Evolutionary conservation across 92 coral and sea anemone species (phyloP), one percentile per base, ranked within the genome.

Genomic region (Meandrina meandrites): DNA sequence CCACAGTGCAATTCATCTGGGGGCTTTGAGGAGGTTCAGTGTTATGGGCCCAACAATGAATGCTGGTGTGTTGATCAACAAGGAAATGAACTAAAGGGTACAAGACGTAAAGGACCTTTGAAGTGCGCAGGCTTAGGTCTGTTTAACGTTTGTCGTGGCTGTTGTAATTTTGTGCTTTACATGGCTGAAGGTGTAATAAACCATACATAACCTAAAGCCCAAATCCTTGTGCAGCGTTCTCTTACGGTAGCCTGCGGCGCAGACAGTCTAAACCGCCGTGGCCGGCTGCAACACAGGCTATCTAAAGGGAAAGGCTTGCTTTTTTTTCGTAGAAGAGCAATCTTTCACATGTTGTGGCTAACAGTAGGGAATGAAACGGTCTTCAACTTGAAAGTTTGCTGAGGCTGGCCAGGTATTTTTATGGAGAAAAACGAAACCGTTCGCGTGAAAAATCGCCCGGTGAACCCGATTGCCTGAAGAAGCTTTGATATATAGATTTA

Each of bases 1-100:
- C 98, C 98, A 40, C 98, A 89, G 75, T 94, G 98, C 91, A 88
- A 81, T 21, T 78, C 66, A 9, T 75, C 92, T 76, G 98, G 98
- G 31, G 79, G 76, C 22, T 94, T 90, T 54, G 93, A 88, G 75
- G 91, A 94, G 22, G 84, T 92, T n/a, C 98, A 94, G 79, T 94
- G 98, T 90, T 87, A 82, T 67, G 92, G 92, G 36, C 57, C 86
- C 54, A 80, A 85, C n/a, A 82, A 85, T 31, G 98, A 81, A n/a
- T 94, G 98, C 74, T 96, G 98, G 98, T 96, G 99, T 75, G 93
- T 89, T 48, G 94, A 93, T 79, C 86, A 80, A 27, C 62, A 36
- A 42, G 98, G 98, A 30, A 86, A 56, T 76, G 96, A 91, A 81
- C 35, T 94, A 16, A 75, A 78, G 7, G 98, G 98, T 21, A 90